Evolutionary conservation across 2,797 vertebrate genomes (phyloP), one percentile per base, ranked within the genome.

Genomic region (Manis javanica): DNA sequence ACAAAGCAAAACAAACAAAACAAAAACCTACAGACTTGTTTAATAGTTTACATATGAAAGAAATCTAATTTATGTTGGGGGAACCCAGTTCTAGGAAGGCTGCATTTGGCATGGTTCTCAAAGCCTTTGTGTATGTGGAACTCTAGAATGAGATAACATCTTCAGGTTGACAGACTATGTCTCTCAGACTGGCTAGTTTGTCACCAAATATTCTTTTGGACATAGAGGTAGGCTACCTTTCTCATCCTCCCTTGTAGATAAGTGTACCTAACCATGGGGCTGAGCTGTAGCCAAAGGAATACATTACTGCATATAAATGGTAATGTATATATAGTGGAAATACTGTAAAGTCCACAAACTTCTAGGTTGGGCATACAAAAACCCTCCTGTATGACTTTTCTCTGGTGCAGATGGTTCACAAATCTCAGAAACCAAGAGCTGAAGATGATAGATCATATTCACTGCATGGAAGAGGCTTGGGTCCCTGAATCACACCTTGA

Each of bases 401-500:
- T 31, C 78, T 78, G 14, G n/a, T 90, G 15, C 3, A 39, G 21
- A 59, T 59, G 16, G 53, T 59, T 37, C 29, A 37, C 55, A 59
- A 26, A 68, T 72, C 21, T 66, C 81, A 90, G 57, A 90, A 72
- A 16, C 21, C 81, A 96, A 34, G 3, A 59, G 39, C 53, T 88
- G 16, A 81, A 66, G 42, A 74, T 46, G 13, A 82, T 23, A 57
- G 34, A 64, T 72, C 18, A 55, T 15, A 64, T 18, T 94, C 46
- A 71, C 39, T 64, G 0, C 51, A 46, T 74, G 5, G 24, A 90
- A 34, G 42, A 83, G 1, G 5, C 1, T 12, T 63, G 39, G 16
- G 18, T 92, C 16, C 49, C 13, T 85, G 66, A 95, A 61, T 86
- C 42, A 86, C 14, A 87, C n/a, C 37, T 78, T 59, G n/a, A 95